Conservation (phyloP, 2,797 vertebrate genomes). For the Tachyglossus aculeatus region DNA sequence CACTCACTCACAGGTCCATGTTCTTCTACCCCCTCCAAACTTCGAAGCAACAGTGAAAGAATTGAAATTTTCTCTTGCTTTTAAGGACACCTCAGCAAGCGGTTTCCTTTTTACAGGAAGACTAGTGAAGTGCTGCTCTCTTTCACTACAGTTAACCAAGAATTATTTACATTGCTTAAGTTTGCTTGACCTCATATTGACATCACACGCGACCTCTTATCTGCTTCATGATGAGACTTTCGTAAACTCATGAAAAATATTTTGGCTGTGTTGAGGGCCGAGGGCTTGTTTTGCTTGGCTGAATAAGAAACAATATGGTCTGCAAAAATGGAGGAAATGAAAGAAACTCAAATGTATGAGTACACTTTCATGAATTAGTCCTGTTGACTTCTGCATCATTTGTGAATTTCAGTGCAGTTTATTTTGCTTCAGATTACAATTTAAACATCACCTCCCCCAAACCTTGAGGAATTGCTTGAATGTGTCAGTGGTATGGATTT, state of each 20-base stretch:
- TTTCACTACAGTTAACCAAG: conserved; percentile 33
- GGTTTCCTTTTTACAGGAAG: conserved; percentile 38
- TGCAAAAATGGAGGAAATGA: conserved; percentile 49
- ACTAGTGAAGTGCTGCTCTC: conserved; percentile 9
- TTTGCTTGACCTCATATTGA: conserved; percentile 48
- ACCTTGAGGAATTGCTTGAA: no score
- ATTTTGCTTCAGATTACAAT: no score
- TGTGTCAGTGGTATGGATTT: no score
- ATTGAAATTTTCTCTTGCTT: background rate
- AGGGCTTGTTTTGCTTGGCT: conserved; percentile 59
- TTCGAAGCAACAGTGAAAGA: background rate
- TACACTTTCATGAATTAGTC: conserved; percentile 44
- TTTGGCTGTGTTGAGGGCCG: conserved; percentile 56
- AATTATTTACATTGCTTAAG: conserved; percentile 49
- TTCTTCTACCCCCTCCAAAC: background rate
- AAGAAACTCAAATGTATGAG: conserved; percentile 45
- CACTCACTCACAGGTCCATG: no score
- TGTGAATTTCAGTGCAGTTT: no score
- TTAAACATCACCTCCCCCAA: no score
- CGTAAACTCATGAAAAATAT: conserved; percentile 54
- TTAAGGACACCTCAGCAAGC: background rate
- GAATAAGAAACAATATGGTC: conserved; percentile 56
- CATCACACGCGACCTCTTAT: conserved; percentile 32
- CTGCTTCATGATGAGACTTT: conserved; percentile 57
- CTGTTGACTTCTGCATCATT: conserved; percentile 12